phyloP scores from a whole-genome alignment of 1,140 invertebrate genomes.

The Pantala flavescens region DNA sequence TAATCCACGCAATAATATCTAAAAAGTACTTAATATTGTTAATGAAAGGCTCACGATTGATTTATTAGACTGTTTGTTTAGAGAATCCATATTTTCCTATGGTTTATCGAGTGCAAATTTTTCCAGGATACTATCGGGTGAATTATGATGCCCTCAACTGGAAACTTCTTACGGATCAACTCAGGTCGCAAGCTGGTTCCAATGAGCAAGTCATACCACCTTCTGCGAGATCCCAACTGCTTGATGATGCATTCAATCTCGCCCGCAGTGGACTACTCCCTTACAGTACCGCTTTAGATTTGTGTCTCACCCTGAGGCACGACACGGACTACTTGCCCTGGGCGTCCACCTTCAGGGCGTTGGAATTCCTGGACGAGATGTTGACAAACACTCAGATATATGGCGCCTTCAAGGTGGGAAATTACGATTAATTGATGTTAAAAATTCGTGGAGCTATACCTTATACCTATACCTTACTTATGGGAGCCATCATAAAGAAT shows the following conservation, averaged over 20 bases:
- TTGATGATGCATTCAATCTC: slow-evolving; percentile 50
- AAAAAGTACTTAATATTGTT: too few relatives aligned
- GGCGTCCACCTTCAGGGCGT: slow-evolving; percentile 39
- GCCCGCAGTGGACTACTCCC: slow-evolving; percentile 33
- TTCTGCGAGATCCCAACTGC: slow-evolving; percentile 45
- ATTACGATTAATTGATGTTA: too few relatives aligned
- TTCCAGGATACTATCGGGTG: slow-evolving; percentile 47
- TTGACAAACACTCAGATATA: slow-evolving; percentile 33
- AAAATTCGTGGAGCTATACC: too few relatives aligned
- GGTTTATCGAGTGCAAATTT: not conserved
- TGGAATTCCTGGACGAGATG: slow-evolving; percentile 35
- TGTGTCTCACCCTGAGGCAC: slow-evolving; percentile 45
- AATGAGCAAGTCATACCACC: slow-evolving; percentile 39
- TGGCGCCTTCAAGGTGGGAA: slow-evolving; percentile 18
- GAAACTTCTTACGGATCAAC: slow-evolving; percentile 38
- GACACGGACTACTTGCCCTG: slow-evolving; percentile 56
- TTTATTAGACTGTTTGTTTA: too few relatives aligned
- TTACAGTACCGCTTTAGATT: slow-evolving; percentile 41
- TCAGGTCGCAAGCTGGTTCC: slow-evolving; percentile 37
- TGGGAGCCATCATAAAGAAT: too few relatives aligned
- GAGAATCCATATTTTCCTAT: too few relatives aligned
- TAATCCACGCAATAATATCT: too few relatives aligned
- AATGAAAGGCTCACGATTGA: too few relatives aligned
- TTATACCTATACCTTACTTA: too few relatives aligned
- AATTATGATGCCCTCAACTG: slow-evolving; percentile 53